Base-by-base conservation (phyloP, 2,888 invertebrate species). In the Perizoma affinitatum region DNA sequence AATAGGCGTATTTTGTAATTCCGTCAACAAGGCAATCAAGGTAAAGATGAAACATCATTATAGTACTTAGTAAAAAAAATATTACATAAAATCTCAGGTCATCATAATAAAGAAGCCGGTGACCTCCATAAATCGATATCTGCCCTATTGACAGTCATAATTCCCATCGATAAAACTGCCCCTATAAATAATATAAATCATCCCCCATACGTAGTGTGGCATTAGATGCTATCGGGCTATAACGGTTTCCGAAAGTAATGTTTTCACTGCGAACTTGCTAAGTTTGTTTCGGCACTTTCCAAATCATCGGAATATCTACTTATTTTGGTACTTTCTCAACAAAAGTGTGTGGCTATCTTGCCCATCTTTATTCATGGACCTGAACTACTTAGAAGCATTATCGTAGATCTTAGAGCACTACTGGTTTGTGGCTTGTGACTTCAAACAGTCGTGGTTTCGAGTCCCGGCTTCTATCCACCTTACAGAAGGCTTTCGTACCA, bases 131-230 rank as follows among this genome's bases (percentile, higher is more conserved):
- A 58, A 64, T 66, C 61, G 54, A 63, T 61, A 55, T 57, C 51
- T 65, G 56, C 58, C 58, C 66, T 59, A 61, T 59, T 58, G 61
- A 54, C 59, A 51, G 54, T 61, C 47, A 63, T 63, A 63, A 63
- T 62, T 57, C 57, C 71, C 71, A 63, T 69, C 70, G 74, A 74
- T 78, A 79, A 76, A 68, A 69, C 54, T 69, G 70, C 75, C 80
- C 83, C 79, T 76, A 81, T 82, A 83, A 81, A 84, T 81, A 82
- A 75, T 71, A 76, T 86, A 85, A 84, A 83, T 86, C 83, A 85
- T 79, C 67, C 68, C 65, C 75, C 72, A 72, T 76, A 75, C 75
- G 74, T 74, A 76, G 78, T 74, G 78, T 78, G 74, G 81, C 82
- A 81, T 77, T 79, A 70, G 86, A 87, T 86, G 80, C 77, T 84